Percentiles rank a stretch among this genome's conserved stretches.
Evolutionary conservation across 2,888 invertebrate genomes (phyloP).

Genomic region (Eustalomyia histrio): DNA sequence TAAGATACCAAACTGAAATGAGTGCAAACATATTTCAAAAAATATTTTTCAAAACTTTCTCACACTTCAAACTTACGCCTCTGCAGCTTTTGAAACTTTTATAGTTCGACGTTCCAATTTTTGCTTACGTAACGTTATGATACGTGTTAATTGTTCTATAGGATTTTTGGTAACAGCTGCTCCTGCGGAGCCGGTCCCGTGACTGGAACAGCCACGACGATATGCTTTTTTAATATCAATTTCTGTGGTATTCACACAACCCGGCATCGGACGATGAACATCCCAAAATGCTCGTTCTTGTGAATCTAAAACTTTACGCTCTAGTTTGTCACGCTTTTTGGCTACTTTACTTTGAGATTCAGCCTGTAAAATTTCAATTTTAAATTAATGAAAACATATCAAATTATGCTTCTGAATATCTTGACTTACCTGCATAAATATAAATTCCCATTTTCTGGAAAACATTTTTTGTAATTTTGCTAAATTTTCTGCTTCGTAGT

Average conservation of each 20-base stretch:
- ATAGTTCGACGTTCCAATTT: constrained; percentile 92
- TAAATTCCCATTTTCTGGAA: constrained; percentile 99
- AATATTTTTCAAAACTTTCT: too few relatives aligned
- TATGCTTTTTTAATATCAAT: constrained; percentile 98
- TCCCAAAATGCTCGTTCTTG: constrained; percentile 99
- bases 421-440: constrained; percentile 94
- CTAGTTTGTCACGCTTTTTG: constrained; percentile 98
- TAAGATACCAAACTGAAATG: constrained; percentile 88
- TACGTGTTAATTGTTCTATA: constrained; percentile 80
- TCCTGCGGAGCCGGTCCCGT: constrained; percentile 79
- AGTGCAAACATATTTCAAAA: too few relatives aligned
- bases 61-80: constrained; percentile 85
- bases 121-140: constrained; percentile 87
- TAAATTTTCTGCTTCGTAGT: constrained; percentile 99
- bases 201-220: constrained; percentile 80
- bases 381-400: not conserved
- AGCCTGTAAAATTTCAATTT: constrained; percentile 71
- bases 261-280: constrained; percentile 99
- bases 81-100: constrained; percentile 95
- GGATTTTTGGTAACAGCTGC: constrained; percentile 79
- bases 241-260: constrained; percentile 99
- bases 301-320: constrained; percentile 98
- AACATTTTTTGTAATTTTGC: constrained; percentile 99
- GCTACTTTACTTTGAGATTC: constrained; percentile 91
- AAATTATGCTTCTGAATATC: not conserved